phyloP scores from a whole-genome alignment of 2,797 vertebrate species.

The Mus spretus region DNA sequence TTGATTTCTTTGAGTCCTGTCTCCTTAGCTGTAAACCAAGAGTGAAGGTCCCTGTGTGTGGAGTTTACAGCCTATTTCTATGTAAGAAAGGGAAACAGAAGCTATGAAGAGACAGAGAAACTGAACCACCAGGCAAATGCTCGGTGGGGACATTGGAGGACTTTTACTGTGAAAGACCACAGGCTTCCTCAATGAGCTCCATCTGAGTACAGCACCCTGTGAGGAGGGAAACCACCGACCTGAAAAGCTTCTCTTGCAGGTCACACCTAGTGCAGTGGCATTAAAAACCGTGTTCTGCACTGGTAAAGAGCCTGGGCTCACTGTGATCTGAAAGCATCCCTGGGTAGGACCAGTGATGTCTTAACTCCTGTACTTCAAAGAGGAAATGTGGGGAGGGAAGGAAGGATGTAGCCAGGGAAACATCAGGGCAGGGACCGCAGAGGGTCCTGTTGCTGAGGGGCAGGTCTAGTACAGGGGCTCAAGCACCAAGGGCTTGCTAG shows the following conservation, averaged over 20 bases:
- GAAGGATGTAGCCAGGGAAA: too few species aligned
- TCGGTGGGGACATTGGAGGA: background rate
- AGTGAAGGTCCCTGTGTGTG: background rate
- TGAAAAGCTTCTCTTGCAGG: background rate
- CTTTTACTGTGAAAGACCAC: background rate
- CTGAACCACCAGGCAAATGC: background rate
- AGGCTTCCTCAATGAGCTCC: rapidly evolving
- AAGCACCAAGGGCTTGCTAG: too few species aligned
- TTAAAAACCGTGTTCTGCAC: background rate
- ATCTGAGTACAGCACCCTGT: rapidly evolving
- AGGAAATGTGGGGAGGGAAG: too few species aligned
- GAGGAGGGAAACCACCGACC: background rate
- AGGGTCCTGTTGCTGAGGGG: too few species aligned
- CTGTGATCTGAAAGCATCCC: too few species aligned
- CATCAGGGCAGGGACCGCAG: too few species aligned
- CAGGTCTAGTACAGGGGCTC: too few species aligned
- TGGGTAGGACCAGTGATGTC: too few species aligned
- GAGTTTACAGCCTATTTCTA: background rate
- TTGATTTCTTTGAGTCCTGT: background rate
- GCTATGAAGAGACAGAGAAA: background rate
- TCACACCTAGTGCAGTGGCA: background rate
- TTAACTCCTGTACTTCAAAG: too few species aligned
- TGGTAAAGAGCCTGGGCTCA: background rate
- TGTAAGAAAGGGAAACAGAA: background rate
- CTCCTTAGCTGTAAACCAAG: background rate